Evolutionary conservation across 2,888 invertebrate genomes (phyloP).

Genomic region (Hydriomena furcata): DNA sequence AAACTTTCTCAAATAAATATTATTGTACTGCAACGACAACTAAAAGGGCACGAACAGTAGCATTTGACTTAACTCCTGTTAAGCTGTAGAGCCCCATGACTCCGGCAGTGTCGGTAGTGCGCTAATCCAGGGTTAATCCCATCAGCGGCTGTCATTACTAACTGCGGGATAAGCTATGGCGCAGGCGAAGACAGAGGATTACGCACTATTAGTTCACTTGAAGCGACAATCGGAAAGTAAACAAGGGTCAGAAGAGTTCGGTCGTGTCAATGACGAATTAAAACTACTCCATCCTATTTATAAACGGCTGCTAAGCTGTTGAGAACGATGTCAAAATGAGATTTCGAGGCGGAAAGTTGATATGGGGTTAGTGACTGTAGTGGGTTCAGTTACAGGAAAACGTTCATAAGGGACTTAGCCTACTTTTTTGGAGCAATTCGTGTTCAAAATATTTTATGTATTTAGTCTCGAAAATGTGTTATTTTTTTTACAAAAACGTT

Average conservation of each 20-base stretch:
- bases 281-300: conserved; percentile 9
- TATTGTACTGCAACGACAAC: conserved; percentile 14
- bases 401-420: too few species aligned
- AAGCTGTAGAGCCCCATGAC: conserved; percentile 22
- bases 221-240: conserved; percentile 25
- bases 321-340: too few species aligned
- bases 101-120: conserved; percentile 8
- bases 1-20: not conserved
- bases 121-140: conserved; percentile 28
- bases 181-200: conserved; percentile 14
- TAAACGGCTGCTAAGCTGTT: conserved; percentile 7
- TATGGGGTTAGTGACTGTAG: too few species aligned
- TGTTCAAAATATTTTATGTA: too few species aligned
- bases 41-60: conserved; percentile 29
- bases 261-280: conserved; percentile 5
- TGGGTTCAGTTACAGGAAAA: too few species aligned
- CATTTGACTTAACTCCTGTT: conserved; percentile 28
- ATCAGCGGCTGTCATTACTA: not conserved
- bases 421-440: too few species aligned
- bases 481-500: not conserved
- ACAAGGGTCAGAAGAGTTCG: conserved; percentile 25
- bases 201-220: conserved; percentile 17
- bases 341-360: too few species aligned
- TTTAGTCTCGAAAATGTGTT: too few species aligned
- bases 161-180: conserved; percentile 3